Evolutionary conservation across 2,888 invertebrate genomes (phyloP), one percentile per base, ranked within the genome.

Genomic region (Scelioninae gen. 2): DNA sequence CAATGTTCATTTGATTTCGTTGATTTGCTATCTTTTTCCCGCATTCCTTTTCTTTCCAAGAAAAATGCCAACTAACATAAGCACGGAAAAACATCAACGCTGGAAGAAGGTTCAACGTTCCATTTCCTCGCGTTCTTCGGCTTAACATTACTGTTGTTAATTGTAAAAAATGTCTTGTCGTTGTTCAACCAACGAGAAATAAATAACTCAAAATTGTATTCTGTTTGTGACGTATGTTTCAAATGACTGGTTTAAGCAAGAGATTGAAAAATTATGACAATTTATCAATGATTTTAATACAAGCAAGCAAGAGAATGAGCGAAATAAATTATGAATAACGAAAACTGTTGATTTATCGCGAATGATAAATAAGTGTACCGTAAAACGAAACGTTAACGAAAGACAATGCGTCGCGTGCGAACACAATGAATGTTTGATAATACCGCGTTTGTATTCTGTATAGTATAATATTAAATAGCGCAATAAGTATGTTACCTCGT

Each of bases 401-500:
- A 69, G 53, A 69, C 69, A 61, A 61, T 69, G 61, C 61, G 41
- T 48, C 46, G 53, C 53, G 35, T 15, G 53, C 39, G 46, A 69
- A 39, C 39, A 53, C 39, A 55, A 61, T 61, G 53, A 69, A 53
- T 69, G 53, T 70, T 70, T 70, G 61, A 55, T 63, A 63, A 57
- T 55, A 25, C 41, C 13, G 31, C 13, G 33, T 35, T 18, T 45
- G 46, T 39, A 61, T 55, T 65, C 57, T 48, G 28, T 61, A 60
- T 19, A 52, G 45, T 13, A 25, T 63, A 48, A 46, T 63, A 70
- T 63, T 58, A 63, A 55, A 70, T 55, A 63, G 61, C 48, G 41
- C 61, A 48, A 70, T 70, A 63, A 61, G 63, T 63, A 63, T 61
- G 69, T 63, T 70, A 53, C 41, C 57, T 70, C 11, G 33, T 50